Evolutionary conservation across 2,113 vertebrate genomes (phyloP).

Genomic region (Cichladusa arquata): DNA sequence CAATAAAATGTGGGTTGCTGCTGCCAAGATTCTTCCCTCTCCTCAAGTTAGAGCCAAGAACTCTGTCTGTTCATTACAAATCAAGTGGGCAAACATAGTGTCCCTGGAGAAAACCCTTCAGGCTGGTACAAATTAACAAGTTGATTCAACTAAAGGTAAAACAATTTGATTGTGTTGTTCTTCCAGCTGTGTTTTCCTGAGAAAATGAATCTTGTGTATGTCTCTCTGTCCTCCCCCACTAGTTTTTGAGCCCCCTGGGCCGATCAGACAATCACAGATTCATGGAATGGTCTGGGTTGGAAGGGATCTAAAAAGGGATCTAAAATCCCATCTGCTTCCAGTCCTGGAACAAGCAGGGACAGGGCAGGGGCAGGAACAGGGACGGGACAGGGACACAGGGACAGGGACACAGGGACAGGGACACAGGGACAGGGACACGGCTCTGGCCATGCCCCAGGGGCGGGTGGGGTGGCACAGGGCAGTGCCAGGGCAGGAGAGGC

Average conservation of each 20-base stretch:
- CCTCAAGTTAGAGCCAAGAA: slow-evolving; percentile 8
- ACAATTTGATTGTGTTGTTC: not conserved
- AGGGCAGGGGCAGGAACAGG: too few relatives aligned
- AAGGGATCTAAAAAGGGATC: not conserved
- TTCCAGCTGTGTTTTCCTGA: not conserved
- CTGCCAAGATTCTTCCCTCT: not conserved
- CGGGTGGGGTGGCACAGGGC: not conserved
- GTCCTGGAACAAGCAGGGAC: not conserved
- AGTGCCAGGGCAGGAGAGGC: not conserved
- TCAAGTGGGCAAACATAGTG: not conserved
- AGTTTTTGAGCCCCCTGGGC: not conserved
- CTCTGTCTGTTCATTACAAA: not conserved
- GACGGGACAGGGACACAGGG: not conserved
- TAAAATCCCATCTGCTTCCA: not conserved
- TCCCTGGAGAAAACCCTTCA: slow-evolving; percentile 8
- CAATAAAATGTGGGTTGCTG: not conserved
- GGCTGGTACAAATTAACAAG: not conserved
- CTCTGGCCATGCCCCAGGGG: not conserved
- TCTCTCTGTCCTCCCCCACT: not conserved
- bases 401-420: too few relatives aligned
- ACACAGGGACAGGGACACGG: not conserved
- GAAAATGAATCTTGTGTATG: not conserved
- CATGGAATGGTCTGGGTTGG: not conserved
- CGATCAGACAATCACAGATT: not conserved
- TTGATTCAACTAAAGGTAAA: not conserved